These are phyloP conservation scores for Platyscelio sp. DNA, from an alignment of 2,888 invertebrate genomes.

Conservation along the genomic window DNA sequence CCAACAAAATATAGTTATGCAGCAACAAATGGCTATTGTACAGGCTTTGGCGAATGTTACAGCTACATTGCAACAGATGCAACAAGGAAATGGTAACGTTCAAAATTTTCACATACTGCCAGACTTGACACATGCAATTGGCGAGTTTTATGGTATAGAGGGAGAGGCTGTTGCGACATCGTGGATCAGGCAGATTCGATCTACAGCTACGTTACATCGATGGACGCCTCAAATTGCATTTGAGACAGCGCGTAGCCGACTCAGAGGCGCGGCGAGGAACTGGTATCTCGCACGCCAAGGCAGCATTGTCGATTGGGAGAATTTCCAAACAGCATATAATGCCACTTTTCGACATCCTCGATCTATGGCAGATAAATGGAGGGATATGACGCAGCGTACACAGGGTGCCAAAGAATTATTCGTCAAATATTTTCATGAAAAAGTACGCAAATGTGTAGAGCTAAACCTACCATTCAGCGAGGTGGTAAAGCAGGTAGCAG, in stretches of 20 bases:
- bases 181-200: not conserved
- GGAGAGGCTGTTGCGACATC: not conserved
- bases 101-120: constrained; percentile 6
- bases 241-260: constrained; percentile 1
- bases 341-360: not conserved
- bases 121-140: not conserved
- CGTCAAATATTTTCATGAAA: not conserved
- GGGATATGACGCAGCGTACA: not conserved
- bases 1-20: not conserved
- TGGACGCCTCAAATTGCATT: constrained; percentile 4
- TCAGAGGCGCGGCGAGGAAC: not conserved
- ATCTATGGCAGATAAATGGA: not conserved
- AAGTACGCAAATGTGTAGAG: not conserved
- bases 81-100: not conserved
- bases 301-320: not conserved
- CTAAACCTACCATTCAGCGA: not conserved
- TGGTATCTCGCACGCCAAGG: not conserved
- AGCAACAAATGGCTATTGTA: not conserved
- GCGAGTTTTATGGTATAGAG: not conserved
- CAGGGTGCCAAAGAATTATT: not conserved
- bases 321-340: not conserved
- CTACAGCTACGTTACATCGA: not conserved
- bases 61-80: not conserved
- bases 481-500: not conserved
- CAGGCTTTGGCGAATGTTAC: not conserved